Base-by-base conservation (phyloP, 2,113 vertebrate species). In the Turnix velox region DNA sequence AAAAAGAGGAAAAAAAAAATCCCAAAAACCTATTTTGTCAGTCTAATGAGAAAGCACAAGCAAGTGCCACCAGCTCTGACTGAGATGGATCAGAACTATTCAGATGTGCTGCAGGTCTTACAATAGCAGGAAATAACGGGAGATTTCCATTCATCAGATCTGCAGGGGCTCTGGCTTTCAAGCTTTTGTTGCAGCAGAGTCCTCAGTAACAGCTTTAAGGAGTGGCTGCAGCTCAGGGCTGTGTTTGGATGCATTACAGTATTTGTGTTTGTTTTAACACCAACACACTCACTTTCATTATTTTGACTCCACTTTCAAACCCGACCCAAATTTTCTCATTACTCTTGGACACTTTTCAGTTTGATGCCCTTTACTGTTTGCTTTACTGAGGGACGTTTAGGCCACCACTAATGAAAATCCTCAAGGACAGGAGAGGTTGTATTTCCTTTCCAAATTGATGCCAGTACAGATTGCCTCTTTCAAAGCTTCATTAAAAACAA, bases 401-500 rank as follows among this genome's bases (percentile, higher is more conserved):
- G 67, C 51, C 84, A 69, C 81, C 58, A 11, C 71, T 49, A 84
- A 72, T 61, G 79, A 84, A 95, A 92, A 77, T 76, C 88, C 88
- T 82, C 80, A 68, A 96, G 92, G 91, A 87, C 62, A 84, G 68
- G 52, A 90, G 35, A 2, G 49, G 84, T 14, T 55, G 61, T 37
- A 57, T 92, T 91, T 91, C 68, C 80, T 82, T 92, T 92, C 79
- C 78, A 78, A 93, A 94, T 31, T 58, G 80, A 92, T 84, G 74
- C 37, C 37, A 43, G 91, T 27, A 76, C 92, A 96, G 92, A 95
- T 84, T 94, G 94, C 87, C 87, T 84, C 88, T 58, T 87, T 46
- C 59, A 87, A 92, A 95, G 68, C 91, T 95, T 88, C 84, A 95
- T 92, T 95, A 95, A 94, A 94, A 95, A 84, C 88, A 94, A 94